Percentiles rank a stretch among this genome's conserved stretches.
phyloP scores from a whole-genome alignment of 1,140 invertebrate genomes.

The Lanistes nyassanus region DNA sequence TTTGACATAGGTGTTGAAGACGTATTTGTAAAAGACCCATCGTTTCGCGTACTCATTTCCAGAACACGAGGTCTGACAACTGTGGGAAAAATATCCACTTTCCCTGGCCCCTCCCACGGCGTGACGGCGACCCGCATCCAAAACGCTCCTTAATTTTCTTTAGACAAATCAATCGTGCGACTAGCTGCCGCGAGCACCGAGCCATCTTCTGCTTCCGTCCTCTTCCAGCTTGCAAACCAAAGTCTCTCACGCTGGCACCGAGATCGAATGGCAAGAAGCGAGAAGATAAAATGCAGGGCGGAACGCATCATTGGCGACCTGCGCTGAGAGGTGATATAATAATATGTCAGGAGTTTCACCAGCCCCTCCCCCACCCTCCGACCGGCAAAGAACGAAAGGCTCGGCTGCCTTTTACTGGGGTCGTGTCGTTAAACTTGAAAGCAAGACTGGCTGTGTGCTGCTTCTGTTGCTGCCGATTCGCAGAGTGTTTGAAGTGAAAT shows the following conservation, averaged over 20 bases:
- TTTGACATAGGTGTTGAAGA: no score
- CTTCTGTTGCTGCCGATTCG: no score
- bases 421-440: neutral
- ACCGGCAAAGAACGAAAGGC: neutral
- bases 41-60: no score
- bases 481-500: no score
- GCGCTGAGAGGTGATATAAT: slow-evolving; percentile 9
- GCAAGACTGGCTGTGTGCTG: neutral
- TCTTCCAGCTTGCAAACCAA: neutral
- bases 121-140: no score
- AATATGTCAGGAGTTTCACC: neutral
- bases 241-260: neutral
- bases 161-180: slow-evolving; percentile 2
- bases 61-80: no score
- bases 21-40: no score
- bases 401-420: neutral
- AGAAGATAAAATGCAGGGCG: neutral
- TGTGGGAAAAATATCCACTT: no score
- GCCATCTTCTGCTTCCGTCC: neutral
- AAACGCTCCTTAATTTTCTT: neutral
- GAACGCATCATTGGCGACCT: neutral
- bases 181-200: neutral
- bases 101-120: no score
- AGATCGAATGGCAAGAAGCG: neutral
- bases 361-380: neutral